Base-by-base conservation (phyloP, 2,113 vertebrate genomes). In the Apaloderma vittatum region DNA sequence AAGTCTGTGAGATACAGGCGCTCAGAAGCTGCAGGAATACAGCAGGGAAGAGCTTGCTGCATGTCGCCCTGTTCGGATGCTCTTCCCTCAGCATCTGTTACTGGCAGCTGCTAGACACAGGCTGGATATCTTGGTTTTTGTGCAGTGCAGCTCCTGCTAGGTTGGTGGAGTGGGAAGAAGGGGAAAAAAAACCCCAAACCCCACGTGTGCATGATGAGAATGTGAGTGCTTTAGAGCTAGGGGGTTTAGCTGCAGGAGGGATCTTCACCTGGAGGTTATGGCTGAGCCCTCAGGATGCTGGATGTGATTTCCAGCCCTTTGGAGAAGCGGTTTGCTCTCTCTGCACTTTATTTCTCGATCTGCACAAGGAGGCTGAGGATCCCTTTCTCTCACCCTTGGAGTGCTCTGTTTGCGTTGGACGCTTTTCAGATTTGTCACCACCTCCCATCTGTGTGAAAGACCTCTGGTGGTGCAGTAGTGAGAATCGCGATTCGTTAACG, bases 401-500 rank as follows among this genome's bases (percentile, higher is more conserved):
- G 43, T 1, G 9, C 37, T 57, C 19, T 40, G 7, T 37, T 63
- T 34, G 3, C 23, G 46, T 62, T 20, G 63, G 77, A 79, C 34
- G 22, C 29, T 46, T n/a, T 24, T 48, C 84, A 61, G 71, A 1
- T n/a, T 68, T 62, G 32, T 67, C 83, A 24, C 62, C 54, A 12
- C 34, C 12, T 40, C 52, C 54, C 43, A 30, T 3, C 58, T 4
- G 46, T 3, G 13, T 0, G 20, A 58, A 40, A 71, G 85, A 19
- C 37, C 76, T 81, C 62, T 57, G 15, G 6, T 4, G 79, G 48
- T 7, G 66, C 66, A 15, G 65, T 1, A 12, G 58, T 2, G 6
- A 23, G 58, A 7, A 24, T 2, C 9, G 90, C 2, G 9, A 15
- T 5, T 54, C 6, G 3, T 6, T 5, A 6, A 1, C 1, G 5